These are phyloP conservation scores for Catalaphyllia jardinei DNA, from an alignment of 64 coral and sea anemone species.

Conservation along the genomic window DNA sequence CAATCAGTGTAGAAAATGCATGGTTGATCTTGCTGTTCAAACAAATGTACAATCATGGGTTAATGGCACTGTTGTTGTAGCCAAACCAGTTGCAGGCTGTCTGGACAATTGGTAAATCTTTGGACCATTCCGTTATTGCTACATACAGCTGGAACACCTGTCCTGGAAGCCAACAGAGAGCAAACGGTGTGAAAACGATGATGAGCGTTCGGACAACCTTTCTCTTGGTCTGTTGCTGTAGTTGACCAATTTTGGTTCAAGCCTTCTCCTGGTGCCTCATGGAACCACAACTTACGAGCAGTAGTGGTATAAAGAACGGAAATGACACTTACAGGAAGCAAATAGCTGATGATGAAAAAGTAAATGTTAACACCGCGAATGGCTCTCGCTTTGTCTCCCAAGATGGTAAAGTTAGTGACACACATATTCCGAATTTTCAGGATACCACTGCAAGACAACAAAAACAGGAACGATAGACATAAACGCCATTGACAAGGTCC, in stretches of 20 bases:
- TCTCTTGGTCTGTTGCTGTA: constrained; percentile 34
- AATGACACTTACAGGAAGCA: constrained; percentile 4
- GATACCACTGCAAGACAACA: not conserved
- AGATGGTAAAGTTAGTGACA: not conserved
- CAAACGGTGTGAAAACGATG: constrained; percentile 24
- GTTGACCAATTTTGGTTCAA: constrained; percentile 38
- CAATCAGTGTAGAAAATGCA: no score
- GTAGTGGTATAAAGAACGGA: constrained; percentile 35
- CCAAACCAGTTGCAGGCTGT: constrained; percentile 4
- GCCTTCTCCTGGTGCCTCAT: constrained; percentile 27
- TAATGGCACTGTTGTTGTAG: constrained; percentile 29
- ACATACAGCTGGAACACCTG: constrained; percentile 39
- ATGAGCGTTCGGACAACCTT: constrained; percentile 65
- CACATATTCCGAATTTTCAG: not conserved
- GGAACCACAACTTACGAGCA: constrained; percentile 54
- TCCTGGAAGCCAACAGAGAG: constrained; percentile 59
- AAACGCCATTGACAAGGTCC: constrained; percentile 7
- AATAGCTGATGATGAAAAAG: constrained; percentile 20
- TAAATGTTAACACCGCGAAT: constrained; percentile 5
- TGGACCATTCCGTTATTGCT: not conserved
- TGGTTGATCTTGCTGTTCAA: no score
- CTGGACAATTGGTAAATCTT: not conserved
- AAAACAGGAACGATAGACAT: constrained; percentile 25
- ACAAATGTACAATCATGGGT: constrained; percentile 26
- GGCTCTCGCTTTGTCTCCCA: not conserved